Base-by-base conservation (phyloP, 2,888 invertebrate species). In the Synanthedon tipuliformis region DNA sequence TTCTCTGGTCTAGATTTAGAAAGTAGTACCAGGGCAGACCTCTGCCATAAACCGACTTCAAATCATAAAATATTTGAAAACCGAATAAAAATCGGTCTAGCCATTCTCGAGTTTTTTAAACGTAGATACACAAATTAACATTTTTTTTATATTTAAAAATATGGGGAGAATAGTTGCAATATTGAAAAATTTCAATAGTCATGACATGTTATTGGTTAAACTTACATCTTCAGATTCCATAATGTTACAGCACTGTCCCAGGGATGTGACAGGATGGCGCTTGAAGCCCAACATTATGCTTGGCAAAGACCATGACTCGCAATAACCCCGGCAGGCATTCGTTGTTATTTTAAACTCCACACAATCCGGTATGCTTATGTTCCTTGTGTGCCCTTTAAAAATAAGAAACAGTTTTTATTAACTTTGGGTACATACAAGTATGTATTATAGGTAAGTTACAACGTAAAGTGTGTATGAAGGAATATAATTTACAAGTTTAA, bases 161-260 rank as follows among this genome's bases (percentile, higher is more conserved):
- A 53, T 23, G n/a, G n/a, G n/a, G n/a, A n/a, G n/a, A 52, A 48
- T 23, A 49, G 12, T 11, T 48, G 40, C 5, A 16, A 52, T 51
- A 27, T n/a, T 41, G n/a, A 5, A 34, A 48, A 12, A 13, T 10
- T 27, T 27, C 27, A 27, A 27, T 27, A 27, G 8, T 27, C 27
- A 27, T 18, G 27, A 27, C 27, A 27, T 27, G 27, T 1, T 5
- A 27, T 5, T 8, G 34, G 34, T 34, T 34, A 34, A 16, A 70
- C 90, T 89, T 72, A 94, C 94, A 69, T 94, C 93, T 81, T 95
- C 94, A 0, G 95, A 93, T 65, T 95, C 94, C 92, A 94, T 94
- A 66, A 96, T 96, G 75, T 94, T 95, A 79, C 96, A 96, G 78
- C 96, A 96, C 71, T 95, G 94, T 10, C 95, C 95, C 41, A 94